phyloP scores from a whole-genome alignment of 2,888 invertebrate genomes.

The Ariolimax columbianus region DNA sequence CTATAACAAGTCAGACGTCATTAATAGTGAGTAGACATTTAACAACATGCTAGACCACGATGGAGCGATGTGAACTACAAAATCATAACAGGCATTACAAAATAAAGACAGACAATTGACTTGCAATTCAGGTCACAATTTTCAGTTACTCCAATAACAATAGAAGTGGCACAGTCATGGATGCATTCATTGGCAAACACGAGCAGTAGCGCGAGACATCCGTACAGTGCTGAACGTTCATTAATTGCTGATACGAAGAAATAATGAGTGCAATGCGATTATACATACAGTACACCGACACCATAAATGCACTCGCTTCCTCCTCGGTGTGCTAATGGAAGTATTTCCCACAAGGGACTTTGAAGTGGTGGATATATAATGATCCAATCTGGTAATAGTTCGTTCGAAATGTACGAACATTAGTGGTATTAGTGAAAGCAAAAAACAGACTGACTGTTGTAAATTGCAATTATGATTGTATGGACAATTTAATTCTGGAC shows the following conservation, averaged over 20 bases:
- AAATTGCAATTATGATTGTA: too few species aligned
- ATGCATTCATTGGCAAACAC: not conserved
- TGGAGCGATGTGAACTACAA: too few species aligned
- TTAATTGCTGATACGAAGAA: slow-evolving; percentile 3
- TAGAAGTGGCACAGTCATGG: not conserved
- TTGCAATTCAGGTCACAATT: too few species aligned
- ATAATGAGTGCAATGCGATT: not conserved
- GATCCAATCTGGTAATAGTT: too few species aligned
- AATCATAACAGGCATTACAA: too few species aligned
- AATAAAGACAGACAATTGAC: not conserved
- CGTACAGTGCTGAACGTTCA: not conserved
- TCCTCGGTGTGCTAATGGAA: not conserved
- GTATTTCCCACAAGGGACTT: not conserved
- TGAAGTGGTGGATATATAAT: not conserved
- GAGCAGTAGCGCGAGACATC: not conserved
- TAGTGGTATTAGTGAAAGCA: too few species aligned
- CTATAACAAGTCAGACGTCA: too few species aligned
- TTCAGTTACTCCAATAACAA: not conserved
- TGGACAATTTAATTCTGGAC: too few species aligned
- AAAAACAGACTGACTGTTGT: too few species aligned
- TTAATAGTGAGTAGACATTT: too few species aligned
- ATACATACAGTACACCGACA: not conserved
- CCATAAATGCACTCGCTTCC: not conserved
- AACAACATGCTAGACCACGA: too few species aligned
- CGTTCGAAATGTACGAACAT: too few species aligned